Conservation (phyloP, 2,888 invertebrate genomes). For the Zootermopsis nevadensis region DNA sequence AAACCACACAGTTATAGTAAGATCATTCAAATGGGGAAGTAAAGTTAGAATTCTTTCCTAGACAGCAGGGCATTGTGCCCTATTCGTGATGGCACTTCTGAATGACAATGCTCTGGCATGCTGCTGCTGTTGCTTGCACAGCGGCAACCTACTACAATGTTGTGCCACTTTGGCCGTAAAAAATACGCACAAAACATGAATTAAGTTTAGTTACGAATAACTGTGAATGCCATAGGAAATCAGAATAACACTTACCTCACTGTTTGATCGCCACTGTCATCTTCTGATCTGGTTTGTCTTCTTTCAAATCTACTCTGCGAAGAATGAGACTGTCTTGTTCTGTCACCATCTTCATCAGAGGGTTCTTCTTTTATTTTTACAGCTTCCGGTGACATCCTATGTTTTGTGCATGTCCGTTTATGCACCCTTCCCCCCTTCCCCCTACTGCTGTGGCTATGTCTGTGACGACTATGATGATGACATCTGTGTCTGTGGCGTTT, state of each 20-base stretch:
- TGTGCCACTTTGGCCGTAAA: too few relatives aligned
- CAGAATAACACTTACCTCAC: slow-evolving; percentile 9
- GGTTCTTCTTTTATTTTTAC: slow-evolving; percentile 46
- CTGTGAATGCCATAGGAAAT: too few relatives aligned
- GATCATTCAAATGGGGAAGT: too few relatives aligned
- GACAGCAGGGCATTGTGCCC: too few relatives aligned
- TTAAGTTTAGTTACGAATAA: too few relatives aligned
- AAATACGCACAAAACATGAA: too few relatives aligned
- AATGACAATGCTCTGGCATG: too few relatives aligned
- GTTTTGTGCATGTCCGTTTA: background rate
- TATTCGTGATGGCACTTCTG: too few relatives aligned
- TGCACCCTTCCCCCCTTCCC: slow-evolving; percentile 15
- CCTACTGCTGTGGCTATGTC: slow-evolving; percentile 14
- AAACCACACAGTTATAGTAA: too few relatives aligned
- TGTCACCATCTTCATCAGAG: background rate
- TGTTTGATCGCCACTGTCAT: background rate
- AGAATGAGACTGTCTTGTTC: slow-evolving; percentile 32
- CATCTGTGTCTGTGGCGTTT: slow-evolving; percentile 8
- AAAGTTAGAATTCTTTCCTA: too few relatives aligned
- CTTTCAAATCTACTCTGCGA: background rate
- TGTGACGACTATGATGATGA: slow-evolving; percentile 17
- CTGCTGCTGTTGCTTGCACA: too few relatives aligned
- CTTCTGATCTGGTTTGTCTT: slow-evolving; percentile 24
- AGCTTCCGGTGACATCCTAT: slow-evolving; percentile 19
- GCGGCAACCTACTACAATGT: too few relatives aligned